A percentile compares a stretch with the other conserved stretches of the same genome.
phyloP scores from a whole-genome alignment of 1,140 invertebrate genomes.

The Vollenhovia emeryi region DNA sequence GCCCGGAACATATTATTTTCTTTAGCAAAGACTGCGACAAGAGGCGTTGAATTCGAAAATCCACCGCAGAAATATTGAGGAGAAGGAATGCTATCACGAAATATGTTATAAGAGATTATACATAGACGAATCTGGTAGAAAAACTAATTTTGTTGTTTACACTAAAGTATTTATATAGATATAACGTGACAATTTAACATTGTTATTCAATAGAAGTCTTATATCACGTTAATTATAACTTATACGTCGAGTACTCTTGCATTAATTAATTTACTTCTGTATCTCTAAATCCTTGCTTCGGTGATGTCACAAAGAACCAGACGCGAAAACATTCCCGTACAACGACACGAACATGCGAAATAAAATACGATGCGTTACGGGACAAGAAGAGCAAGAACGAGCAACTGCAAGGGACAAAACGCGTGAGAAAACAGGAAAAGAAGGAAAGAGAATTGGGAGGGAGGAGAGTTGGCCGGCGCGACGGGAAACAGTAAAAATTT shows the following conservation, averaged over 20 bases:
- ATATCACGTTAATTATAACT: slow-evolving; percentile 33
- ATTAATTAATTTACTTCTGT: slow-evolving; percentile 38
- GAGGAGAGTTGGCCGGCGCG: slow-evolving; percentile 55
- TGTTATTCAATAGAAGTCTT: neutral
- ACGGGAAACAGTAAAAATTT: slow-evolving; percentile 83
- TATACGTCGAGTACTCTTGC: neutral
- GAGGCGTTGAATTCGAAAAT: neutral
- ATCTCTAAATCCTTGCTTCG: neutral
- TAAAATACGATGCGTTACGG: slow-evolving; percentile 30
- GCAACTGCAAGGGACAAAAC: slow-evolving; percentile 16
- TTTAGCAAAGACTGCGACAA: neutral
- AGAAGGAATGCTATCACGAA: neutral
- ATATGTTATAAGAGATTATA: neutral
- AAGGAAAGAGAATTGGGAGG: slow-evolving; percentile 66
- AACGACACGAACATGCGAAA: slow-evolving; percentile 27
- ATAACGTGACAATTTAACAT: neutral
- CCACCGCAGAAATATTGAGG: neutral
- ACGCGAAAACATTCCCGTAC: neutral
- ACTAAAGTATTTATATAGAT: neutral
- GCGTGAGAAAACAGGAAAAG: slow-evolving; percentile 58
- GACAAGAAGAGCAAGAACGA: slow-evolving; percentile 6
- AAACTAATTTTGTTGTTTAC: neutral
- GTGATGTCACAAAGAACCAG: slow-evolving; percentile 17
- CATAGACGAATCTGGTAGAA: neutral
- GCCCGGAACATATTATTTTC: neutral